Conservation (phyloP, 2,113 vertebrate species). For the Alethe castanea region DNA sequence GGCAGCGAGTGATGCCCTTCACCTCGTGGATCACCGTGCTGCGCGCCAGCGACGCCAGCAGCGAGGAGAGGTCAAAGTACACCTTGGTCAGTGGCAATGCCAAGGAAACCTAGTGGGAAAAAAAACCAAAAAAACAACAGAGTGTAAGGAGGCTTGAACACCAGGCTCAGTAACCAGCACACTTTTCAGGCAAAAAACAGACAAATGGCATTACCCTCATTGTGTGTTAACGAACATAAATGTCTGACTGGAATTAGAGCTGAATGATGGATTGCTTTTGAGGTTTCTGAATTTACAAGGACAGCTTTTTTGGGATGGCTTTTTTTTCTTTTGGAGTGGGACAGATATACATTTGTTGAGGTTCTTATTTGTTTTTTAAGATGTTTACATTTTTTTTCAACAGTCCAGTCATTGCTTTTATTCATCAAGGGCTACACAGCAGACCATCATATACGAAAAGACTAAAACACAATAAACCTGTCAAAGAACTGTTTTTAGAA, state of each 20-base stretch:
- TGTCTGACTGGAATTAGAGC: background rate
- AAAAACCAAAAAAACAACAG: background rate
- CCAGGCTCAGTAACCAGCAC: background rate
- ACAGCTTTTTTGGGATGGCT: background rate
- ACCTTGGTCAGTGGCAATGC: slow-evolving; percentile 82
- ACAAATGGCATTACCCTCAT: background rate
- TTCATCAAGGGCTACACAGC: background rate
- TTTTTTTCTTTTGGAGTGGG: background rate
- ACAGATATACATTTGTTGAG: background rate
- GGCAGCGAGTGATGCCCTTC: slow-evolving; percentile 86
- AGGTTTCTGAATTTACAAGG: background rate
- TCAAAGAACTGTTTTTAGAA: background rate
- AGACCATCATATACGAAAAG: background rate
- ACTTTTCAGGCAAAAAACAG: background rate
- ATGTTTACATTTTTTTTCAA: background rate
- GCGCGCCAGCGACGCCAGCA: slow-evolving; percentile 79
- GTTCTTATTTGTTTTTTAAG: background rate
- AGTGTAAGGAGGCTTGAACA: background rate
- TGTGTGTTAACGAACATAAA: background rate
- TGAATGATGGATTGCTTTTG: background rate
- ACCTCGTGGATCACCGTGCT: slow-evolving; percentile 83
- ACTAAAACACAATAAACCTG: background rate
- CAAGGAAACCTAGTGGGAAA: slow-evolving; percentile 77
- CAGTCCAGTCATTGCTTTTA: background rate
- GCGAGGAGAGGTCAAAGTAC: slow-evolving; percentile 88